A percentile compares a stretch with the other conserved stretches of the same genome.
These are phyloP conservation scores for Empidonax traillii DNA, from an alignment of 2,113 vertebrate genomes.

Conservation along the genomic window DNA sequence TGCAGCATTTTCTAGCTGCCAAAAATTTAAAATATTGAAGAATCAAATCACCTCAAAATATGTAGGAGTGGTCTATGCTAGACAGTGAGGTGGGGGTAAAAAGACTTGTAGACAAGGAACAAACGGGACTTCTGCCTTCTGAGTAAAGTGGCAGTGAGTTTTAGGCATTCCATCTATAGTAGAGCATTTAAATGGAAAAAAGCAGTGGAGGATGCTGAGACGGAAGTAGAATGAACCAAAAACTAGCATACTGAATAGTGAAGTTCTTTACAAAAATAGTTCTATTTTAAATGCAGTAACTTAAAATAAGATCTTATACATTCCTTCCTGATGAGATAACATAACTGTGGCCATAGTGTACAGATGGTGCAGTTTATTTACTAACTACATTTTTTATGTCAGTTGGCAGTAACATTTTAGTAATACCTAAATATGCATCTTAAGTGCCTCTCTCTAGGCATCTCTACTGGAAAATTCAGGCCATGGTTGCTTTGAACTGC, in stretches of 20 bases:
- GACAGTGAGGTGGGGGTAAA: neutral
- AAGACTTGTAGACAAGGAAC: neutral
- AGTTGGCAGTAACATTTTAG: constrained; percentile 40
- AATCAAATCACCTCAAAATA: neutral
- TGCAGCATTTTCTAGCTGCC: neutral
- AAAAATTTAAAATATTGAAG: neutral
- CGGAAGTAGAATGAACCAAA: neutral
- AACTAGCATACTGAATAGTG: neutral
- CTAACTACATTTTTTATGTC: neutral
- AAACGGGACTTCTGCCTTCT: neutral
- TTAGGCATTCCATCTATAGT: neutral
- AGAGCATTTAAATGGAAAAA: neutral
- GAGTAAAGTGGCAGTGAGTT: neutral
- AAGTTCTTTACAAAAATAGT: neutral
- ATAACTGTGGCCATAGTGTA: neutral
- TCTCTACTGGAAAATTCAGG: constrained; percentile 34
- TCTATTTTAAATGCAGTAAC: neutral
- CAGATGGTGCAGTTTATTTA: constrained; percentile 52
- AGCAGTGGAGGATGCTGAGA: neutral
- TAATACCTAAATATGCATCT: constrained; percentile 23
- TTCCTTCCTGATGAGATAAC: constrained; percentile 25
- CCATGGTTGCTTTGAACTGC: neutral
- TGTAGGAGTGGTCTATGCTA: neutral
- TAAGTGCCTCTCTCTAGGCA: constrained; percentile 8
- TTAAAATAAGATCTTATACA: constrained; percentile 18